Evolutionary conservation across 1,140 invertebrate species (phyloP), one percentile per base, ranked within the genome.

Genomic region (Diorhabda elongata): DNA sequence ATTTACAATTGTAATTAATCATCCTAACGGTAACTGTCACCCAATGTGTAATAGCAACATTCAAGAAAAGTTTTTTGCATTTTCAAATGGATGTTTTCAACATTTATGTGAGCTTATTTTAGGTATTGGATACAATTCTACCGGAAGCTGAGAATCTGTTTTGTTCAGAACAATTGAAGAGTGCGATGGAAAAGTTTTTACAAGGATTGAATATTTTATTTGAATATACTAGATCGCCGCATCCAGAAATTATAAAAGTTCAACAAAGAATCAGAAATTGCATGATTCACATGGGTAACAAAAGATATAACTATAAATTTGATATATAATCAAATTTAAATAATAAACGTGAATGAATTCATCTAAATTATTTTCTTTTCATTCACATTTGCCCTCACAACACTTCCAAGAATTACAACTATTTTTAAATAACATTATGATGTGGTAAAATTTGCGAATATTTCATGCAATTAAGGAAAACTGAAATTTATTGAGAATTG

Each of bases 271-370:
- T 81, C 4, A 72, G 75, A 11, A 74, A 68, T 4, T 80, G 77
- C 67, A 69, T 80, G 45, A 64, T 81, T 5, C 77, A 79, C 69
- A 63, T 71, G 56, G 79, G 79, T 5, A 80, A 81, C 63, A 79
- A 75, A 67, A 62, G 72, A 42, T 68, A 66, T 66, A 68, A 74
- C 68, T 79, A 76, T 75, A 68, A 69, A 1, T 26, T 26, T 26
- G 26, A 26, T 26, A 44, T 43, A 43, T 42, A 63, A 43, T 26
- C 26, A 26, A 0, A 26, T 26, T 26, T 26, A 26, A 26, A 26
- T 26, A 26, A 26, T 26, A 26, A 26, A 26, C 26, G 26, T 26
- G 26, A 26, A 26, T 26, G 26, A 26, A 26, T 26, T 26, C 26
- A 26, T 26, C 26, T 26, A 26, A 26, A 26, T 26, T 26, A 26